A percentile compares a stretch with the other conserved stretches of the same genome.
Conservation (phyloP, 1,140 invertebrate genomes). For the Drosophila pallidifrons region DNA sequence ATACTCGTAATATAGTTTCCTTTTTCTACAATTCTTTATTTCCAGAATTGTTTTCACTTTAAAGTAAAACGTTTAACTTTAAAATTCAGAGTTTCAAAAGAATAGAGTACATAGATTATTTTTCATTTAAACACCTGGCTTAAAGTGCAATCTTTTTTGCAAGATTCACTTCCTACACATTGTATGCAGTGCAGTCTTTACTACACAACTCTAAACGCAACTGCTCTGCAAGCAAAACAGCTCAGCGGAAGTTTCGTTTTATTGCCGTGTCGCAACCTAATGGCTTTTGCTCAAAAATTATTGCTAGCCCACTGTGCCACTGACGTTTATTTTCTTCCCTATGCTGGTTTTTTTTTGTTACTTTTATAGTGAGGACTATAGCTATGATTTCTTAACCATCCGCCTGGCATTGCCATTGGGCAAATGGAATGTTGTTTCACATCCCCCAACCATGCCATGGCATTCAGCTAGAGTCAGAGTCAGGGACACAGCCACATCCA, state of each 20-base stretch:
- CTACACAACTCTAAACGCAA: neutral
- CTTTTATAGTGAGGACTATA: constrained; percentile 20
- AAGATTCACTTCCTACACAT: neutral
- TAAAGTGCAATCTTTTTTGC: neutral
- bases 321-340: neutral
- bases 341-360: neutral
- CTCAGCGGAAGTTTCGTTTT: constrained; percentile 5
- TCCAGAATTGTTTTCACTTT: too few relatives aligned
- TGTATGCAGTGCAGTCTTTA: neutral
- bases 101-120: too few relatives aligned
- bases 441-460: constrained; percentile 33
- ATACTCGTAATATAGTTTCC: too few relatives aligned
- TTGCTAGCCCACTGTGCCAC: constrained; percentile 32
- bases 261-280: neutral
- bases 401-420: constrained; percentile 39
- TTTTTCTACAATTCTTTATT: too few relatives aligned
- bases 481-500: constrained; percentile 13
- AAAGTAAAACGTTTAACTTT: too few relatives aligned
- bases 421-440: constrained; percentile 64
- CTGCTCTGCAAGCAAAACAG: neutral
- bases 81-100: too few relatives aligned
- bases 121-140: neutral
- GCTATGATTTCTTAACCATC: constrained; percentile 67
- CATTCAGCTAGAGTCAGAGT: neutral
- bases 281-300: neutral